Conservation (phyloP, 1,140 invertebrate genomes). For the Cyclina sinensis region DNA sequence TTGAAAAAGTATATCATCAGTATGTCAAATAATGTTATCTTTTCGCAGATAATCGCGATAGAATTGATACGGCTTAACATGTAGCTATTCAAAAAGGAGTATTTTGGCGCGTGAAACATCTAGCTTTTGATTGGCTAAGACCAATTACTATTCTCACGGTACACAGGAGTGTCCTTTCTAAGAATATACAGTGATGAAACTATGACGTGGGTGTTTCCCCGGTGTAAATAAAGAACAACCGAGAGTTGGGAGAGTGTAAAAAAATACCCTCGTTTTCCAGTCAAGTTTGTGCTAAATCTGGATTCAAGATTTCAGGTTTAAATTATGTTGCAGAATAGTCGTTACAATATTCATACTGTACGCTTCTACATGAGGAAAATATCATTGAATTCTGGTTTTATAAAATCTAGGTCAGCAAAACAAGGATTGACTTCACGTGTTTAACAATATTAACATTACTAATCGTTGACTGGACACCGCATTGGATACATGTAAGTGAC, state of each 20-base stretch:
- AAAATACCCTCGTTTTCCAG: not conserved
- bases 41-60: too few species aligned
- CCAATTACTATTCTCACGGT: not conserved
- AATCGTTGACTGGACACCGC: not conserved
- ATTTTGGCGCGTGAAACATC: not conserved
- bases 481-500: not conserved
- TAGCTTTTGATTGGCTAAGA: not conserved
- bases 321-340: too few species aligned
- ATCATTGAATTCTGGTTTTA: not conserved
- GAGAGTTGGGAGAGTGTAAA: conserved; percentile 18
- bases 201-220: conserved; percentile 32
- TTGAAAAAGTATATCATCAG: too few species aligned
- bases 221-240: conserved; percentile 42
- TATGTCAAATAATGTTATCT: too few species aligned
- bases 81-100: too few species aligned
- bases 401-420: not conserved
- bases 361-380: not conserved
- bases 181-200: not conserved
- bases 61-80: too few species aligned
- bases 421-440: not conserved
- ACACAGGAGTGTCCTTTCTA: not conserved
- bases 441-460: not conserved
- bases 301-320: not conserved
- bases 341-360: not conserved
- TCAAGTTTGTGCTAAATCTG: not conserved